Conservation (phyloP, 1,140 invertebrate genomes). For the Chlorops oryzae region DNA sequence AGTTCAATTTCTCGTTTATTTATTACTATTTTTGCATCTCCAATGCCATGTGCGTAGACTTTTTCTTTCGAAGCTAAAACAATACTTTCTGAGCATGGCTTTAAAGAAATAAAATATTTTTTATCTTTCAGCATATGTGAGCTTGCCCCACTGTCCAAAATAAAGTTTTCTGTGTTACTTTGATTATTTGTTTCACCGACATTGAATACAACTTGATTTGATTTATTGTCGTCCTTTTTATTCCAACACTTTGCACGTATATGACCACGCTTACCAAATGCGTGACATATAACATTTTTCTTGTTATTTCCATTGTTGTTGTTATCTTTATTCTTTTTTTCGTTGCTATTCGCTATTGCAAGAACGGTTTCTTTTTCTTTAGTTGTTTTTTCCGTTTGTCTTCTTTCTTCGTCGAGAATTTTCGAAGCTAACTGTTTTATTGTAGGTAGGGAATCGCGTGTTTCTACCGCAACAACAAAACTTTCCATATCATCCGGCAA, state of each 20-base stretch:
- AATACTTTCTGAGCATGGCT: too few relatives aligned
- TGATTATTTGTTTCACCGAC: neutral
- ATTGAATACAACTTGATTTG: neutral
- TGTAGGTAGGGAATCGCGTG: neutral
- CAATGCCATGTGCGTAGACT: too few relatives aligned
- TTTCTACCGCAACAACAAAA: constrained; percentile 10
- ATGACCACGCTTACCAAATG: neutral
- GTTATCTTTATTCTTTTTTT: too few relatives aligned
- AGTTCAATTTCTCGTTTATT: too few relatives aligned
- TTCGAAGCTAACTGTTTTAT: neutral
- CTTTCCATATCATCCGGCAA: constrained; percentile 11
- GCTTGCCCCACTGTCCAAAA: too few relatives aligned
- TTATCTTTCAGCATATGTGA: neutral
- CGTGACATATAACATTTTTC: neutral
- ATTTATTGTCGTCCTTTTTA: too few relatives aligned
- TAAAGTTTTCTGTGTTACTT: neutral
- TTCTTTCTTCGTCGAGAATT: neutral
- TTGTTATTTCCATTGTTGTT: neutral
- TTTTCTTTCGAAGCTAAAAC: too few relatives aligned
- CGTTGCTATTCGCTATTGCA: too few relatives aligned
- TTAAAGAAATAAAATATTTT: neutral
- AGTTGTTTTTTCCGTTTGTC: neutral
- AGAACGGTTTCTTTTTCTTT: too few relatives aligned
- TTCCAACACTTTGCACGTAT: neutral
- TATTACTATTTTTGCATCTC: neutral